Base-by-base conservation (phyloP, 2,113 vertebrate species). In the Rattus rattus region DNA sequence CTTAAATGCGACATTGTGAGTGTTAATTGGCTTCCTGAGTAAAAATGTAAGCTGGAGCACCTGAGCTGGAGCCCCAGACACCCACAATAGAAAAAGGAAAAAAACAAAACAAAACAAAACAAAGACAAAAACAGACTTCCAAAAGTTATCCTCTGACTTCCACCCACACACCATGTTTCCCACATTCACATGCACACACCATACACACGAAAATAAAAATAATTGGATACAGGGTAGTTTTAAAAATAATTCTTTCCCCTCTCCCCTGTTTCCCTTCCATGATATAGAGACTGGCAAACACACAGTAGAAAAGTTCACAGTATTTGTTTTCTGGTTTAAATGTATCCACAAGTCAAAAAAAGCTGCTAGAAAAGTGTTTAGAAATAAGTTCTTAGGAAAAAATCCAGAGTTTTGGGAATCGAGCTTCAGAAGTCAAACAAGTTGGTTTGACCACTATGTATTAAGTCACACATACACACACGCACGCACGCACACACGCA, bases 301-400 rank as follows among this genome's bases (percentile, higher is more conserved):
- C 28, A 49, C 6, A 33, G 6, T 4, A 79, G 43, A 85, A 84
- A 63, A 63, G 4, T 19, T 59, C 39, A 36, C 49, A 69, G 4
- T 5, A 24, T 59, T 43, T 90, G 22, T 69, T 90, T 69, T 28
- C 33, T 72, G 22, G 86, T 10, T 87, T 49, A 69, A 92, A 85
- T 26, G n/a, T 77, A 36, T 59, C 8, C 11, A 17, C 8, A 12
- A 17, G 33, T 70, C 39, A 90, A 86, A 92, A 79, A 43, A 7
- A 33, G 22, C 70, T 96, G 79, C 36, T 49, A 76, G 70, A 88
- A 70, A 69, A 52, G 75, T 49, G 36, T 36, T 52, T 87, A 65
- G 30, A 6, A 61, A 65, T 33, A 24, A 7, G 56, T 81, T 28
- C 28, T 73, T 2, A 43, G 22, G 28, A 9, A 63, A 72, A 19